These are phyloP conservation scores for Mactromeris polynyma DNA, from an alignment of 2,888 invertebrate species.

Conservation along the genomic window DNA sequence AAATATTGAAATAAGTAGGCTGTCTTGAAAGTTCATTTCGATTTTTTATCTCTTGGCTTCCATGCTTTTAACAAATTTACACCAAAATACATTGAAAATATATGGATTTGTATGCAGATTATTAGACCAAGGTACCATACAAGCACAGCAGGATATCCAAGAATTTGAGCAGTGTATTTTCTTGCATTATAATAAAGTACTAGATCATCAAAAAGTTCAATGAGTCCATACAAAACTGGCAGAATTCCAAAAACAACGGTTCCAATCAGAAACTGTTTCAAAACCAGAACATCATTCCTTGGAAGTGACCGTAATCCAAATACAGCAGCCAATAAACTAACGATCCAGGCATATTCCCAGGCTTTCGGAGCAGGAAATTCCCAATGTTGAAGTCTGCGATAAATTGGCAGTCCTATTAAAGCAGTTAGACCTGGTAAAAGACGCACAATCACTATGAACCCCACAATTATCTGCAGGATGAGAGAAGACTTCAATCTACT, in stretches of 20 bases:
- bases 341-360: conserved; percentile 98
- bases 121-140: conserved; percentile 97
- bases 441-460: conserved; percentile 96
- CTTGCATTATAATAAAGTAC: conserved; percentile 92
- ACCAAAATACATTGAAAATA: conserved; percentile 85
- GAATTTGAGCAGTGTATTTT: conserved; percentile 89
- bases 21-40: conserved; percentile 16
- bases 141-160: conserved; percentile 93
- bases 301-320: conserved; percentile 95
- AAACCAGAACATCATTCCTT: conserved; percentile 91
- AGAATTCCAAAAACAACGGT: conserved; percentile 92
- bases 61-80: conserved; percentile 84
- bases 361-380: conserved; percentile 94
- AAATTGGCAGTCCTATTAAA: conserved; percentile 96
- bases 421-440: conserved; percentile 96
- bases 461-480: conserved; percentile 96
- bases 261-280: conserved; percentile 90
- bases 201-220: conserved; percentile 94
- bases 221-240: conserved; percentile 93
- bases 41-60: conserved; percentile 78
- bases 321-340: conserved; percentile 94
- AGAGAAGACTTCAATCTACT: conserved; percentile 97
- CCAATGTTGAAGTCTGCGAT: conserved; percentile 94
- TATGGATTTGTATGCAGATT: conserved; percentile 93
- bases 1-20: background rate